These are phyloP conservation scores for Masticophis lateralis DNA, from an alignment of 2,797 vertebrate species.

Conservation along the genomic window DNA sequence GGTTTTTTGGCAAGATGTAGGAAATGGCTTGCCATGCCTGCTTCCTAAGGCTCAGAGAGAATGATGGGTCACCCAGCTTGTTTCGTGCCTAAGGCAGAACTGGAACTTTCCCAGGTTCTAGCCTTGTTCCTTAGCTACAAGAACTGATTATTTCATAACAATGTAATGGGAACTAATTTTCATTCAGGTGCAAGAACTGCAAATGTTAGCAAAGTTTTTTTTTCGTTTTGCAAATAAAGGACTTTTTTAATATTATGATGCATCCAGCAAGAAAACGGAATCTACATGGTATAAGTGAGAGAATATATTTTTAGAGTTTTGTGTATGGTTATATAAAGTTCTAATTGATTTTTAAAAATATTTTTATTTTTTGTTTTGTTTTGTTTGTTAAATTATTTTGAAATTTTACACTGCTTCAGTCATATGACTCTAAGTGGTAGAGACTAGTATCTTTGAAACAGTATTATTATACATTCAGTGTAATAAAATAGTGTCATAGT, in stretches of 20 bases:
- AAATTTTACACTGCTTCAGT: neutral
- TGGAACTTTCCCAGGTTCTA: neutral
- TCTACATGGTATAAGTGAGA: neutral
- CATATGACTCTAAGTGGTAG: neutral
- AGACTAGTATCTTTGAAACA: neutral
- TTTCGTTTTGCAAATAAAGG: neutral
- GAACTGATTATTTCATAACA: neutral
- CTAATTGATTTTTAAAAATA: neutral
- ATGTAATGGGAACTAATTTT: neutral
- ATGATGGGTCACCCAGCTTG: neutral
- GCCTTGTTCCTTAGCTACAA: neutral
- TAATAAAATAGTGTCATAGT: neutral
- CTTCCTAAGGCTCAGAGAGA: neutral
- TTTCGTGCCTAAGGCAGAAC: neutral
- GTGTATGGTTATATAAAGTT: neutral
- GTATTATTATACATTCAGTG: neutral
- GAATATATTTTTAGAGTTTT: neutral
- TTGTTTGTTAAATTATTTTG: neutral
- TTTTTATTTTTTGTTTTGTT: neutral
- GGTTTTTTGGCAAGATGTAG: neutral
- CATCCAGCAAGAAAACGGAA: neutral
- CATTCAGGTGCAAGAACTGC: neutral
- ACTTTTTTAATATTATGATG: neutral
- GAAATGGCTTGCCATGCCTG: neutral
- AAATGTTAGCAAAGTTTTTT: neutral